A percentile compares a stretch with the other conserved stretches of the same genome.
Evolutionary conservation across 2,113 vertebrate genomes (phyloP).

Genomic region (Gymnogyps californianus): DNA sequence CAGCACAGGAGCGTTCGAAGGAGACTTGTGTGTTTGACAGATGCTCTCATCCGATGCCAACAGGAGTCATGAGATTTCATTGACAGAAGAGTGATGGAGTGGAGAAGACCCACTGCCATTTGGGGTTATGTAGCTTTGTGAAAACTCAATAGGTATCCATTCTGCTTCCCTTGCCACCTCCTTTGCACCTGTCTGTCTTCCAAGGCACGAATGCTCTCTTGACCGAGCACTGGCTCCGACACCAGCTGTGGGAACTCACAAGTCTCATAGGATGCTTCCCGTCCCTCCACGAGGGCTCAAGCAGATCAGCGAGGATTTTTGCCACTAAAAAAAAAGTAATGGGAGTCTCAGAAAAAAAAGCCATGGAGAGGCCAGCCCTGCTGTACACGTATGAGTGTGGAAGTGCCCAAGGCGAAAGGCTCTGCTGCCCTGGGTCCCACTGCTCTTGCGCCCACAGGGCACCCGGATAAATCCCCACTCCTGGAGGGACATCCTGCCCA

Average conservation of each 20-base stretch:
- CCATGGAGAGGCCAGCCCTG: not conserved
- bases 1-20: not conserved
- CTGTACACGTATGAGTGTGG: not conserved
- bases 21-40: conserved; percentile 11
- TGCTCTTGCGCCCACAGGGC: not conserved
- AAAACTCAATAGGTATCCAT: conserved; percentile 38
- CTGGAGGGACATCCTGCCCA: not conserved
- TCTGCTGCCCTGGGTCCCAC: not conserved
- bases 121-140: conserved; percentile 25
- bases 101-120: conserved; percentile 29
- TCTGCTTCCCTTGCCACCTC: not conserved
- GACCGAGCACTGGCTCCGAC: rapidly evolving
- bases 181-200: not conserved
- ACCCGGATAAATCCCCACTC: not conserved
- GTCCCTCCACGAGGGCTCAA: not conserved
- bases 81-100: conserved; percentile 47
- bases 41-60: conserved; percentile 31
- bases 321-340: not conserved
- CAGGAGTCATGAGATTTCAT: conserved; percentile 16
- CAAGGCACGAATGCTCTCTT: not conserved
- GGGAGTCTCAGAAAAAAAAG: not conserved
- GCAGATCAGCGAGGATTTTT: not conserved
- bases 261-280: not conserved
- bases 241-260: not conserved
- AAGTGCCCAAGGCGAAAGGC: not conserved